Evolutionary conservation across 2,797 vertebrate species (phyloP), one percentile per base, ranked within the genome.

Genomic region (Parotocinclus haroldoi): DNA sequence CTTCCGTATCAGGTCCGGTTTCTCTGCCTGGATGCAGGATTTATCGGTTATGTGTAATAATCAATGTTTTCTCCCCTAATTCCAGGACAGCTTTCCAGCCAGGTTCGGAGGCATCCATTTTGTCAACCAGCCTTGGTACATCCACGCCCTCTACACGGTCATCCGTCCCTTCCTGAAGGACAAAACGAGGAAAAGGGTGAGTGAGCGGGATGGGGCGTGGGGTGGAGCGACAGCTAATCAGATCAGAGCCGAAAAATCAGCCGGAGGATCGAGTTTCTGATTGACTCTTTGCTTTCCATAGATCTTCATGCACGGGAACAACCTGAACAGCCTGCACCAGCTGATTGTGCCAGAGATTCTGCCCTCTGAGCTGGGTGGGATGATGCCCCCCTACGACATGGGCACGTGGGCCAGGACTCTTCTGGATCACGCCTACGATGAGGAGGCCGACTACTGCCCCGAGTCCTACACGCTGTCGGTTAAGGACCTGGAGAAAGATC

Each of bases 241-340:
- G 27, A 27, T 27, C 5, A 27, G 27, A 27, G 2, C 27, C 27
- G 27, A 27, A 27, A 27, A 8, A 63, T 63, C 45, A 58, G 46
- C 58, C 45, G 13, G 16, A 44, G 18, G 18, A 52, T 37, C 18
- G 18, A 63, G 51, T 51, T 40, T 58, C 38, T 18, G 10, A 56
- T 58, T 51, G 7, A 38, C 42, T 48, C 62, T 19, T 42, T 45
- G 36, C n/a, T 37, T 19, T 58, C 27, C 27, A 2, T 79, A 98
- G 96, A 99, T 99, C 92, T 99, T 99, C 88, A 92, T 99, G 85
- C 96, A 99, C 54, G 96, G 96, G 7, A 99, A 99, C 86, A 99
- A 99, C 80, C 91, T 99, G 81, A 99, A 96, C 84, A 99, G 96
- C 80, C 89, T 99, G 62, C 96, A 99, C 82, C 96, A 94, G 82